Evolutionary conservation across 2,888 invertebrate species (phyloP).

Genomic region (Stegophylla sp.): DNA sequence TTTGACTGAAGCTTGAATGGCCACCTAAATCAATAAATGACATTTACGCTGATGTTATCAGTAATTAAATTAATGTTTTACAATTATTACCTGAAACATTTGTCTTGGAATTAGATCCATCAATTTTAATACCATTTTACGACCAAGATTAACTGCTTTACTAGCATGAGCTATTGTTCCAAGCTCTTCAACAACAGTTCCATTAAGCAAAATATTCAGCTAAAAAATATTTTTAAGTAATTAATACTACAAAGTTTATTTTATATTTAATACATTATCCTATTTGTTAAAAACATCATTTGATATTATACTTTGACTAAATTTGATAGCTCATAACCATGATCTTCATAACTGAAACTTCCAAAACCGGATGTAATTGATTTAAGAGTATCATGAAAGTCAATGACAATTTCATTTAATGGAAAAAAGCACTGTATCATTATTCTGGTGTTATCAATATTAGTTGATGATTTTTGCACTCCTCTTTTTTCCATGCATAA

Average conservation of each 20-base stretch:
- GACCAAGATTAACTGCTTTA: constrained; percentile 72
- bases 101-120: constrained; percentile 88
- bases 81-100: constrained; percentile 73
- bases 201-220: constrained; percentile 82
- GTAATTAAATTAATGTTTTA: too few species aligned
- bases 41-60: background rate
- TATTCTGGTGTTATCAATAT: constrained; percentile 83
- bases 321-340: constrained; percentile 79
- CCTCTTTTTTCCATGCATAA: constrained; percentile 81
- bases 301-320: constrained; percentile 76
- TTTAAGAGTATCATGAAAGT: constrained; percentile 93
- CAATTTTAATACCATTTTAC: constrained; percentile 76
- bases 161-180: constrained; percentile 79
- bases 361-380: constrained; percentile 92
- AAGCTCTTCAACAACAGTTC: constrained; percentile 81
- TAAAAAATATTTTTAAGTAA: constrained; percentile 64
- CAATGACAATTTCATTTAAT: constrained; percentile 89
- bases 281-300: background rate
- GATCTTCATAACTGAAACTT: constrained; percentile 90
- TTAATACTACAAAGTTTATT: background rate
- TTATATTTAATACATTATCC: too few species aligned
- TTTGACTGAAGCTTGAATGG: constrained; percentile 83
- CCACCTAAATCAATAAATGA: constrained; percentile 68
- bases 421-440: constrained; percentile 86
- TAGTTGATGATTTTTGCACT: constrained; percentile 72